These are phyloP conservation scores for Porites lutea DNA, from an alignment of 64 coral and sea anemone species.

Conservation along the genomic window DNA sequence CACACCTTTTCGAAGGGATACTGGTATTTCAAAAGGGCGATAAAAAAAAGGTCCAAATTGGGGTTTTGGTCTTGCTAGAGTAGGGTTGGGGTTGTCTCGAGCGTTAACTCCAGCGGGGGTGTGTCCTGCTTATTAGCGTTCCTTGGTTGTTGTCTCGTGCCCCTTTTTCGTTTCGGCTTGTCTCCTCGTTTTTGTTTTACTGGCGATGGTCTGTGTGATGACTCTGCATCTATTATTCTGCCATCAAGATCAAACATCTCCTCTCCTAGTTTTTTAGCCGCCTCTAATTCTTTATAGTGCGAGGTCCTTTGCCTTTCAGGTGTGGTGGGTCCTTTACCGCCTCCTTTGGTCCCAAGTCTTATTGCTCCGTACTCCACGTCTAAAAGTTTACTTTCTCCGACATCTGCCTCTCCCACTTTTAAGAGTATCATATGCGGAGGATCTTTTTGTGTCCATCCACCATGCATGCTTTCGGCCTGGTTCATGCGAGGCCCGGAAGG, in stretches of 20 bases:
- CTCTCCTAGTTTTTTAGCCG: slow-evolving; percentile 31
- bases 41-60: no score
- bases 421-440: neutral
- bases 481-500: slow-evolving; percentile 32
- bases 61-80: no score
- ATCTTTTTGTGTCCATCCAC: slow-evolving; percentile 26
- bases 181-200: slow-evolving; percentile 1
- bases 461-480: slow-evolving; percentile 31
- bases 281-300: neutral
- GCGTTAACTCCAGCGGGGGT: neutral
- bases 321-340: slow-evolving; percentile 14
- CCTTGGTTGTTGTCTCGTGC: neutral
- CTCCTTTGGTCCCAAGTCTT: neutral
- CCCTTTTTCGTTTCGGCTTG: neutral
- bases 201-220: neutral
- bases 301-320: neutral
- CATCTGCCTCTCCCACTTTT: slow-evolving; percentile 31
- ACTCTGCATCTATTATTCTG: slow-evolving; percentile 14
- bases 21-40: no score
- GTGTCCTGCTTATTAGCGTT: neutral
- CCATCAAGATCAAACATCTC: slow-evolving; percentile 38
- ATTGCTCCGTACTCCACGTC: neutral
- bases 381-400: slow-evolving; percentile 13
- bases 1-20: slow-evolving; percentile 15
- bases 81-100: slow-evolving; percentile 17